Evolutionary conservation across 1,140 invertebrate species (phyloP).

Genomic region (Ruditapes philippinarum): DNA sequence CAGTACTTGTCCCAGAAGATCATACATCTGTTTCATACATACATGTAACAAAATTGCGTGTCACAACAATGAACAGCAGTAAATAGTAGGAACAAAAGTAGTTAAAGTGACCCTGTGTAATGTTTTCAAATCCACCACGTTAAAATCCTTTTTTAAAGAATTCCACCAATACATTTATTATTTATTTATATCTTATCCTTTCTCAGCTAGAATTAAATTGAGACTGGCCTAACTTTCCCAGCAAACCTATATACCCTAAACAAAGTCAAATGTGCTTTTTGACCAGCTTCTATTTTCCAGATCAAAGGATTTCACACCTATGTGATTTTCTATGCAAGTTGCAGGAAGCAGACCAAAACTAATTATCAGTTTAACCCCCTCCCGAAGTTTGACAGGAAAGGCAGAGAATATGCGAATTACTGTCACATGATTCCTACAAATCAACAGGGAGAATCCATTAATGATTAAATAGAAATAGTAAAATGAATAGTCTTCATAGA

Average conservation of each 20-base stretch:
- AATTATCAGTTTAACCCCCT: slow-evolving; percentile 2
- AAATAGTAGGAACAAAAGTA: slow-evolving; percentile 9
- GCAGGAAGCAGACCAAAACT: slow-evolving; percentile 4
- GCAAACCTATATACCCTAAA: slow-evolving; percentile 6
- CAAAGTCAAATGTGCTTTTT: slow-evolving; percentile 7
- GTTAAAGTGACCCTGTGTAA: slow-evolving; percentile 1
- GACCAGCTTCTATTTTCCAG: too few species aligned
- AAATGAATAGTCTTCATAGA: slow-evolving; percentile 8
- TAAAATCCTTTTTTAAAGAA: slow-evolving; percentile 10
- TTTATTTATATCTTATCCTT: neutral
- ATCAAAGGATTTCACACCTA: slow-evolving; percentile 6
- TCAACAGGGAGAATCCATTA: slow-evolving; percentile 1
- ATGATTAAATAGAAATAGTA: slow-evolving; percentile 10
- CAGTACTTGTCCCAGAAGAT: neutral
- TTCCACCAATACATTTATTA: slow-evolving; percentile 4
- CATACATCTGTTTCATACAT: slow-evolving; percentile 8
- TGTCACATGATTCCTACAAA: neutral
- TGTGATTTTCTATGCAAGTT: slow-evolving; percentile 2
- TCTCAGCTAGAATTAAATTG: slow-evolving; percentile 7
- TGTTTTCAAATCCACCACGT: slow-evolving; percentile 1
- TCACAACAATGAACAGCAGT: slow-evolving; percentile 6
- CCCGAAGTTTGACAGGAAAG: slow-evolving; percentile 4
- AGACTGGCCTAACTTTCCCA: slow-evolving; percentile 4
- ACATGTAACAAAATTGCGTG: slow-evolving; percentile 6
- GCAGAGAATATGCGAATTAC: slow-evolving; percentile 6